phyloP scores from a whole-genome alignment of 2,888 invertebrate genomes.

The Allolobophora icterica region DNA sequence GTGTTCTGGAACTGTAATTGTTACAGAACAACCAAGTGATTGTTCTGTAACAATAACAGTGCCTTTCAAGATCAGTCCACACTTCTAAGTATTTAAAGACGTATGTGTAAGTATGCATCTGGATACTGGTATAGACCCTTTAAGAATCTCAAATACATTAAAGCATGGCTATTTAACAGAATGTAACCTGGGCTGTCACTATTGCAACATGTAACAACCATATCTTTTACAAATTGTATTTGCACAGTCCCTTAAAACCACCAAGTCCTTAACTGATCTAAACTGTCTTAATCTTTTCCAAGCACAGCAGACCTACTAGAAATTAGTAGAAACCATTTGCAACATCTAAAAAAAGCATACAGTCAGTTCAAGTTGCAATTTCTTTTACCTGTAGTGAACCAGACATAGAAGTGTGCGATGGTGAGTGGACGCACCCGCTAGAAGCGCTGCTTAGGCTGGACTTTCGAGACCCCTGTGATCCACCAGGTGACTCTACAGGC shows the following conservation, averaged over 20 bases:
- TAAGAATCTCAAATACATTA: too few species aligned
- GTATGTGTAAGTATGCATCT: too few species aligned
- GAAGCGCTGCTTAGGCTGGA: conserved; percentile 13
- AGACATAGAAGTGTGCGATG: background rate
- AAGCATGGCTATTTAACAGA: too few species aligned
- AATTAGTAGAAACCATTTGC: background rate
- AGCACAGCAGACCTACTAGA: background rate
- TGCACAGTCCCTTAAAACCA: background rate
- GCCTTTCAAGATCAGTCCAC: too few species aligned
- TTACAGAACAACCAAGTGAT: too few species aligned
- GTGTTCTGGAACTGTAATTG: too few species aligned
- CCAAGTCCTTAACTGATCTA: background rate
- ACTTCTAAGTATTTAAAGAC: too few species aligned
- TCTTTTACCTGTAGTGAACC: background rate
- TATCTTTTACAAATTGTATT: background rate
- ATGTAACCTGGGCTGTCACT: too few species aligned
- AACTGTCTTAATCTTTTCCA: background rate
- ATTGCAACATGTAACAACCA: too few species aligned
- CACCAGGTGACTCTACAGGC: background rate
- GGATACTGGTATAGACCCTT: too few species aligned
- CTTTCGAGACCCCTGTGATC: conserved; percentile 19
- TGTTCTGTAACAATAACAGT: too few species aligned
- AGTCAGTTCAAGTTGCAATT: background rate
- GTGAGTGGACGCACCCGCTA: background rate
- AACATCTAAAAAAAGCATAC: background rate